Evolutionary conservation across 2,888 invertebrate species (phyloP).

Genomic region (Galeruca laticollis): DNA sequence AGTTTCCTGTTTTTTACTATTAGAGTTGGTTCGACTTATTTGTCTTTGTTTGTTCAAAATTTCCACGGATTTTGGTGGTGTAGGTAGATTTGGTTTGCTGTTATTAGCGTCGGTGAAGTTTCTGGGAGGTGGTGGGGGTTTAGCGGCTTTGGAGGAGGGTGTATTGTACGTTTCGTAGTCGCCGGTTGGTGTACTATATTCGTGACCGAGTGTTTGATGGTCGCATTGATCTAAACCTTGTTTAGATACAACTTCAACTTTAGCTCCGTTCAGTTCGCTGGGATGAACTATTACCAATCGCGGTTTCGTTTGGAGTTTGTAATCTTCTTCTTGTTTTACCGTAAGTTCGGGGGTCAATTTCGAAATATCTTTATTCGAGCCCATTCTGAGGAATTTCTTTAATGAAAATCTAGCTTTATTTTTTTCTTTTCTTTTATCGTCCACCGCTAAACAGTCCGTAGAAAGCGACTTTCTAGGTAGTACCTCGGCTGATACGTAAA

Average conservation of each 20-base stretch:
- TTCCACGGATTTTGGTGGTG: conserved; percentile 76
- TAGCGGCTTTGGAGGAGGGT: conserved; percentile 35
- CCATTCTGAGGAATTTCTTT: conserved; percentile 85
- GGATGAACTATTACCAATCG: conserved; percentile 89
- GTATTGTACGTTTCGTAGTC: conserved; percentile 46
- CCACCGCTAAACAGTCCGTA: conserved; percentile 75
- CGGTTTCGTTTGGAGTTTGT: conserved; percentile 53
- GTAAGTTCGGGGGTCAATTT: conserved; percentile 69
- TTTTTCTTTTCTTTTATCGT: conserved; percentile 74
- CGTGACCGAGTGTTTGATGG: conserved; percentile 27
- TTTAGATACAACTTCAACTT: conserved; percentile 78
- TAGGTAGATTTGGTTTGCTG: conserved; percentile 75
- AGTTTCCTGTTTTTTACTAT: conserved; percentile 66
- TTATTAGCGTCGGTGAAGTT: conserved; percentile 70
- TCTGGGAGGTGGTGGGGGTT: conserved; percentile 82
- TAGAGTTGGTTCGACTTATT: conserved; percentile 52
- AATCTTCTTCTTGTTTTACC: conserved; percentile 48
- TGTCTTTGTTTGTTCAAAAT: conserved; percentile 68
- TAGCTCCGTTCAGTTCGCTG: conserved; percentile 84
- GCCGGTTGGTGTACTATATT: conserved; percentile 45
- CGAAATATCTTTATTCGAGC: conserved; percentile 78
- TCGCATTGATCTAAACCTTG: conserved; percentile 60
- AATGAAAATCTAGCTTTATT: conserved; percentile 83
- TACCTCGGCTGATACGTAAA: conserved; percentile 71
- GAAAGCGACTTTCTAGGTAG: conserved; percentile 79